Evolutionary conservation across 2,113 vertebrate species (phyloP).

Genomic region (Theropithecus gelada): DNA sequence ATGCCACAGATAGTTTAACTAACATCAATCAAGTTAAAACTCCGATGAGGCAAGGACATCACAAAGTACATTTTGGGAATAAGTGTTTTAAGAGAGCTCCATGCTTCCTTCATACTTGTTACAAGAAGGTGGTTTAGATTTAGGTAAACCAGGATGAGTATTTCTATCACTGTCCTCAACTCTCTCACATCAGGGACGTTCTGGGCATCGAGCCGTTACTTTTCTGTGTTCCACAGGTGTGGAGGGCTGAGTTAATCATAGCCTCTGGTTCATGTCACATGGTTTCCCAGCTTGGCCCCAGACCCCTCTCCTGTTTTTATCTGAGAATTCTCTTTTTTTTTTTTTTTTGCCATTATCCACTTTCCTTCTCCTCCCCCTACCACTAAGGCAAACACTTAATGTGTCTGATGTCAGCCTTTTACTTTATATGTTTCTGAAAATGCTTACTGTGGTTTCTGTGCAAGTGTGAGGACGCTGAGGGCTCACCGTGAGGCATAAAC

Average conservation of each 20-base stretch:
- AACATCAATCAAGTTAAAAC: neutral
- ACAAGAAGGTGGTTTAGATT: neutral
- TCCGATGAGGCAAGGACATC: neutral
- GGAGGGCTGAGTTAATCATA: neutral
- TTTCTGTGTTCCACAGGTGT: neutral
- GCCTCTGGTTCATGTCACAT: neutral
- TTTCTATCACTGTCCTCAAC: neutral
- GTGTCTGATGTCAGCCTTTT: neutral
- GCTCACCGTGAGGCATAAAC: accelerated
- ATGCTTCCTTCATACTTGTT: neutral
- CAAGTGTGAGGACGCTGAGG: neutral
- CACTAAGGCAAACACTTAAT: neutral
- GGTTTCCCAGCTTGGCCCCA: neutral
- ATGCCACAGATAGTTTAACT: neutral
- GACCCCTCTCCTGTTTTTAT: neutral
- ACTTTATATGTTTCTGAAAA: neutral
- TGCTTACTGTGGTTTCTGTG: neutral
- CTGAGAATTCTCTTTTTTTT: neutral
- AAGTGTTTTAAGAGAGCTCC: neutral
- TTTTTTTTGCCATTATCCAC: neutral
- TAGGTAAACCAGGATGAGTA: neutral
- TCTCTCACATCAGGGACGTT: neutral
- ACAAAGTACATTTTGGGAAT: neutral
- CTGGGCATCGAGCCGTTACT: neutral
- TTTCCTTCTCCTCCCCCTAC: neutral